Evolutionary conservation across 2,797 vertebrate genomes (phyloP).

Genomic region (Molossus alvarezi): DNA sequence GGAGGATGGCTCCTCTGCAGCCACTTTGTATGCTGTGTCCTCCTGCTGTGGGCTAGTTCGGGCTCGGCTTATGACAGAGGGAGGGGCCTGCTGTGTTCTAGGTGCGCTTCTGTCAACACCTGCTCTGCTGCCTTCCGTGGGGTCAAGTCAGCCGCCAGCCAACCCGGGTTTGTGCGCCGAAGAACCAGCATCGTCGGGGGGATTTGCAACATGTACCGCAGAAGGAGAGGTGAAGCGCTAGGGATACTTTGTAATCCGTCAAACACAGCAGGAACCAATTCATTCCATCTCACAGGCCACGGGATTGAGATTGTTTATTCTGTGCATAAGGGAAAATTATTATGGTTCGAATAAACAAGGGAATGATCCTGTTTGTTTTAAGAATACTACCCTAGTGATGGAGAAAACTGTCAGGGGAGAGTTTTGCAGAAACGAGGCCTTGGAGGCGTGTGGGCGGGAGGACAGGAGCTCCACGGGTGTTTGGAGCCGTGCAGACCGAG

Average conservation of each 20-base stretch:
- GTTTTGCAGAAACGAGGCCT: neutral
- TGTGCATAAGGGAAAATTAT: neutral
- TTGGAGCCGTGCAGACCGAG: no score
- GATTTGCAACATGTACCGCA: neutral
- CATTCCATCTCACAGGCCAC: neutral
- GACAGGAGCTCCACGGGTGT: neutral
- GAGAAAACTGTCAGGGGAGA: neutral
- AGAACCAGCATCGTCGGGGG: neutral
- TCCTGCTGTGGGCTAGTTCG: no score
- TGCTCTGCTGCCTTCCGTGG: neutral
- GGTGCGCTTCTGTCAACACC: neutral
- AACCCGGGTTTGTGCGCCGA: neutral
- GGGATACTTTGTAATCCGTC: neutral
- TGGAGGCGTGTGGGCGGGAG: neutral
- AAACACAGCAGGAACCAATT: neutral
- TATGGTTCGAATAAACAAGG: neutral
- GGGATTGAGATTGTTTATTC: neutral
- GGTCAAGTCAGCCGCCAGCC: neutral
- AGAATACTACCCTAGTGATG: neutral
- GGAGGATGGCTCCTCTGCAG: neutral
- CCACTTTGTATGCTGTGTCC: neutral
- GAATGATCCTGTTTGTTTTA: neutral
- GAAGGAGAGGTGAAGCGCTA: neutral
- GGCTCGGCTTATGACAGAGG: neutral
- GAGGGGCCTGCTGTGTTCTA: neutral